Conservation (phyloP, 30 jellyfish, hydroid and myxozoan species). For the Aurelia coerulea region DNA sequence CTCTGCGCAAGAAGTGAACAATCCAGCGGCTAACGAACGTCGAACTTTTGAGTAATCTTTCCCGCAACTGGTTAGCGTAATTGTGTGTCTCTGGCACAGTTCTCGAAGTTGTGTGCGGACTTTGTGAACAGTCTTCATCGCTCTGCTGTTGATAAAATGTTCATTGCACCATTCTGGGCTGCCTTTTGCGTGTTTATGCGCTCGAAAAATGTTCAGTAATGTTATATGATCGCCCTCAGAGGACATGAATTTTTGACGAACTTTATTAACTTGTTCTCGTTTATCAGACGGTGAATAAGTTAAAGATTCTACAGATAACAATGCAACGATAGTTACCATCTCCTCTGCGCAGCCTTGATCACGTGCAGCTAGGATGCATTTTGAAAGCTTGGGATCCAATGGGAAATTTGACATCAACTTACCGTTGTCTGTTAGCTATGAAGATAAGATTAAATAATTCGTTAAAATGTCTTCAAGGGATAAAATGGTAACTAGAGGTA, state of each 20-base stretch:
- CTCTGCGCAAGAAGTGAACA: conserved; percentile 90
- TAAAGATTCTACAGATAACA: conserved; percentile 89
- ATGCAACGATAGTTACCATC: conserved; percentile 79
- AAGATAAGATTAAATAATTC: neutral
- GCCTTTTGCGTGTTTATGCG: conserved; percentile 84
- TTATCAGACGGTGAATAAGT: conserved; percentile 81
- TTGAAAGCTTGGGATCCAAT: conserved; percentile 85
- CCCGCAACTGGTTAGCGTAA: conserved; percentile 78
- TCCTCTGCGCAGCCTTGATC: conserved; percentile 90
- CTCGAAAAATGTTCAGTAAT: conserved; percentile 75
- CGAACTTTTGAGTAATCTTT: conserved; percentile 70
- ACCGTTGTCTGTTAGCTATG: conserved; percentile 90
- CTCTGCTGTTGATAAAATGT: conserved; percentile 85
- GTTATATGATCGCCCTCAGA: conserved; percentile 94
- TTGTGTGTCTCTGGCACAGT: conserved; percentile 55
- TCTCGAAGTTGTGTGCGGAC: conserved; percentile 90
- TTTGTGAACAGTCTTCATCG: conserved; percentile 78
- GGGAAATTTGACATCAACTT: conserved; percentile 89
- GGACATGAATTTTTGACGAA: conserved; percentile 76
- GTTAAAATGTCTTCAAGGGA: too few species aligned
- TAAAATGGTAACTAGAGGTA: too few species aligned
- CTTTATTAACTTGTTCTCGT: conserved; percentile 73
- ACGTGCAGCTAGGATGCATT: conserved; percentile 85
- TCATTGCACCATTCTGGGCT: conserved; percentile 87
- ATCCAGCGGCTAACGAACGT: conserved; percentile 79